These are phyloP conservation scores for Cliona cf. orientalis DNA, from an alignment of 37 sponge, comb jelly and placozoan genomes.

Conservation along the genomic window DNA sequence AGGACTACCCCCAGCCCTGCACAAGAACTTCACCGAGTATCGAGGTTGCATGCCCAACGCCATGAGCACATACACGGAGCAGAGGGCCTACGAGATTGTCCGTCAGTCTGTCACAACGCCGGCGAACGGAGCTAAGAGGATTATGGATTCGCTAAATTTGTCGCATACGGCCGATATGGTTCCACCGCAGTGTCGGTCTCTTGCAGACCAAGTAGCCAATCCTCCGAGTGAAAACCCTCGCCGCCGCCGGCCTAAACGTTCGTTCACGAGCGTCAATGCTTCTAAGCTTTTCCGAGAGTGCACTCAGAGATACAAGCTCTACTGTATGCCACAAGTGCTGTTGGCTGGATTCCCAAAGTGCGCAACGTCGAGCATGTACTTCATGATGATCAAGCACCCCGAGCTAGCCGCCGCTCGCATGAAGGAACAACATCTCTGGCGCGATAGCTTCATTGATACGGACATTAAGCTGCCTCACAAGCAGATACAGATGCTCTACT, in stretches of 20 bases:
- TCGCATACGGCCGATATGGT: background rate
- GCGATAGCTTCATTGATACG: background rate
- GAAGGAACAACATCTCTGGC: conserved; percentile 28
- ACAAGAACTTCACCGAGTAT: background rate
- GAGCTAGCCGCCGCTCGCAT: background rate
- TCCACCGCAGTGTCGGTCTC: background rate
- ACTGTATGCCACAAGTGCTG: conserved; percentile 20
- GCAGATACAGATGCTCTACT: conserved; percentile 6
- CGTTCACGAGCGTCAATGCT: background rate
- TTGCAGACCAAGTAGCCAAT: background rate
- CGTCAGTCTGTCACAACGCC: background rate
- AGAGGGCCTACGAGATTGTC: background rate
- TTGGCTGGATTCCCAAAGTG: conserved; percentile 28
- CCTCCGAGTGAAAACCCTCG: background rate
- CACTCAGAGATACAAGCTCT: background rate
- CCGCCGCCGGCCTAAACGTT: background rate
- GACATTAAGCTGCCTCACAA: background rate
- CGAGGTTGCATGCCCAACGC: background rate
- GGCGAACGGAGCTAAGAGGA: background rate
- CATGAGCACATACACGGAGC: background rate
- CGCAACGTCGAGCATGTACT: conserved; percentile 6
- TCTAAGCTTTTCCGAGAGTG: background rate
- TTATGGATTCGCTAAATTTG: background rate
- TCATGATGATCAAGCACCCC: conserved; percentile 1
- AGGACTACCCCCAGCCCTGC: background rate